Percentiles rank a stretch among this genome's conserved stretches.
Evolutionary conservation across 2,888 invertebrate species (phyloP).

Genomic region (Noctua fimbriata): DNA sequence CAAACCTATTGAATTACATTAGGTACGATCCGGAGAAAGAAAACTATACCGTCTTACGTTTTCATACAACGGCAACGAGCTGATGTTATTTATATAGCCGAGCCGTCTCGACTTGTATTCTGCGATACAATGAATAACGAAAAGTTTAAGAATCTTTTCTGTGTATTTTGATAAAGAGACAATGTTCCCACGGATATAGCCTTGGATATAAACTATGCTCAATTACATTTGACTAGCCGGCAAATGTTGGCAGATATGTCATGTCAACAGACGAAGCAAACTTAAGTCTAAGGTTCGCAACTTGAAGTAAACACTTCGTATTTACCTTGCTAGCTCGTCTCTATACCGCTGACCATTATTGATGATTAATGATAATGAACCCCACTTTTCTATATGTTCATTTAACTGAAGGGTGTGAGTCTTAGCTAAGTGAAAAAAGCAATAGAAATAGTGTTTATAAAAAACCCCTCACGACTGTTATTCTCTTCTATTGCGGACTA

Average conservation of each 20-base stretch:
- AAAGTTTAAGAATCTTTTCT: conserved; percentile 45
- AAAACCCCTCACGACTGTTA: neutral
- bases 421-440: neutral
- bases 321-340: conserved; percentile 13
- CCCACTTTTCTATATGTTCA: neutral
- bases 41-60: conserved; percentile 64
- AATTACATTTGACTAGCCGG: conserved; percentile 36
- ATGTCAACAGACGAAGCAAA: conserved; percentile 44
- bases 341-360: neutral
- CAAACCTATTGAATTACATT: conserved; percentile 70
- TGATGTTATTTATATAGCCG: conserved; percentile 61
- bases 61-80: conserved; percentile 57
- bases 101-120: conserved; percentile 42
- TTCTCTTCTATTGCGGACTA: neutral
- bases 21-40: conserved; percentile 61
- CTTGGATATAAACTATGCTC: conserved; percentile 27
- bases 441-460: neutral
- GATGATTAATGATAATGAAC: neutral
- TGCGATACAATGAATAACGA: conserved; percentile 48
- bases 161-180: conserved; percentile 26
- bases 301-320: conserved; percentile 13
- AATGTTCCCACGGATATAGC: conserved; percentile 11
- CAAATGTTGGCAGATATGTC: conserved; percentile 41
- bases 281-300: conserved; percentile 28
- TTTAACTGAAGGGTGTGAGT: neutral